Evolutionary conservation across 1,140 invertebrate genomes (phyloP).

Genomic region (Trichoplusia ni): DNA sequence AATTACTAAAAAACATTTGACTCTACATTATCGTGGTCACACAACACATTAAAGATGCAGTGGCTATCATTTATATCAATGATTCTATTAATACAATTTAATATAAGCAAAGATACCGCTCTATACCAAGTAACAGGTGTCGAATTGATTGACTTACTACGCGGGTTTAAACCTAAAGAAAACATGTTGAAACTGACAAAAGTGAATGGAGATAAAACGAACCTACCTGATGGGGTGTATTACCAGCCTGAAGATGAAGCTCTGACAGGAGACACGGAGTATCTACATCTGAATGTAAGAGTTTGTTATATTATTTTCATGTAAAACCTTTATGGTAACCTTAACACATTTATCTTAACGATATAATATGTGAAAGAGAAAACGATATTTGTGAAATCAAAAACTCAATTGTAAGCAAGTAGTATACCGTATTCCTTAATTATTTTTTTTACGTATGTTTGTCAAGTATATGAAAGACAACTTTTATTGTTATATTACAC

Average conservation of each 20-base stretch:
- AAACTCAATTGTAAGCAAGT: too few relatives aligned
- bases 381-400: too few relatives aligned
- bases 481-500: too few relatives aligned
- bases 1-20: slow-evolving; percentile 25
- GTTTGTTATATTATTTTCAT: background rate
- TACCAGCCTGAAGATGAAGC: slow-evolving; percentile 39
- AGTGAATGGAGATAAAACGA: slow-evolving; percentile 18
- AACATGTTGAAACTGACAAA: slow-evolving; percentile 26
- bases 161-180: slow-evolving; percentile 28
- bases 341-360: background rate
- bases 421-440: too few relatives aligned
- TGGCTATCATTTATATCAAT: slow-evolving; percentile 7
- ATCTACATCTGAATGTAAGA: slow-evolving; percentile 17
- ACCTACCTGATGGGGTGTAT: slow-evolving; percentile 40
- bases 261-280: slow-evolving; percentile 5
- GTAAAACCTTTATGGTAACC: background rate
- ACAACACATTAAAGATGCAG: slow-evolving; percentile 23
- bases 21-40: slow-evolving; percentile 18
- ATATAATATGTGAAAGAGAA: too few relatives aligned
- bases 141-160: slow-evolving; percentile 37
- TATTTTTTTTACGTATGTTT: too few relatives aligned
- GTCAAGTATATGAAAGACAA: too few relatives aligned
- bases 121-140: slow-evolving; percentile 33
- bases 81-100: slow-evolving; percentile 24
- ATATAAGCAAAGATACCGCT: slow-evolving; percentile 30